Evolutionary conservation across 2,888 invertebrate genomes (phyloP).

Genomic region (Myopa testacea): DNA sequence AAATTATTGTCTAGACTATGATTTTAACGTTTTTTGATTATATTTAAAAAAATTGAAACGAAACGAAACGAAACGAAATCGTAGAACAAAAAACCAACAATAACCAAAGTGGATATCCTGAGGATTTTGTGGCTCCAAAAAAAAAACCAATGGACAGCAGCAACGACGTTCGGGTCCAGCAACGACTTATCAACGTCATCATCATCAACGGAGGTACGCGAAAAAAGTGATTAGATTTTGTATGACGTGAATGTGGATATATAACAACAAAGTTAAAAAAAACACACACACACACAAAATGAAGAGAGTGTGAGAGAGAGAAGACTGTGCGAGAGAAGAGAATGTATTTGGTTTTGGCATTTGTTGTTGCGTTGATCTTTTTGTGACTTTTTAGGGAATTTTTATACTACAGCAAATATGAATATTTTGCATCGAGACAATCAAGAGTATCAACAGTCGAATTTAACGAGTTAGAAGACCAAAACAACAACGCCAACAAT

Average conservation of each 20-base stretch:
- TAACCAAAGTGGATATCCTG: not conserved
- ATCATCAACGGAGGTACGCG: constrained; percentile 17
- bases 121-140: not conserved
- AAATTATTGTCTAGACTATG: constrained; percentile 68
- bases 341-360: constrained; percentile 28
- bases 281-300: too few species aligned
- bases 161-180: constrained; percentile 21
- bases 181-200: constrained; percentile 30
- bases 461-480: constrained; percentile 51
- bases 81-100: not conserved
- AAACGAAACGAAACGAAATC: constrained; percentile 9
- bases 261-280: not conserved
- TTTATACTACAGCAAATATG: constrained; percentile 39
- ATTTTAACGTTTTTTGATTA: constrained; percentile 68
- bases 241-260: not conserved
- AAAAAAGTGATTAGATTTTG: constrained; percentile 38
- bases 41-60: constrained; percentile 44
- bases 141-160: constrained; percentile 3
- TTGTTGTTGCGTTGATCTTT: constrained; percentile 13
- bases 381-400: constrained; percentile 43
- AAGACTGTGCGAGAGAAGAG: not conserved
- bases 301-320: not conserved
- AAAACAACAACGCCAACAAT: not conserved
- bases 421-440: constrained; percentile 27
- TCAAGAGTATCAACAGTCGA: constrained; percentile 41